phyloP scores from a whole-genome alignment of 2,113 vertebrate genomes.

The Thinocorus orbignyianus region DNA sequence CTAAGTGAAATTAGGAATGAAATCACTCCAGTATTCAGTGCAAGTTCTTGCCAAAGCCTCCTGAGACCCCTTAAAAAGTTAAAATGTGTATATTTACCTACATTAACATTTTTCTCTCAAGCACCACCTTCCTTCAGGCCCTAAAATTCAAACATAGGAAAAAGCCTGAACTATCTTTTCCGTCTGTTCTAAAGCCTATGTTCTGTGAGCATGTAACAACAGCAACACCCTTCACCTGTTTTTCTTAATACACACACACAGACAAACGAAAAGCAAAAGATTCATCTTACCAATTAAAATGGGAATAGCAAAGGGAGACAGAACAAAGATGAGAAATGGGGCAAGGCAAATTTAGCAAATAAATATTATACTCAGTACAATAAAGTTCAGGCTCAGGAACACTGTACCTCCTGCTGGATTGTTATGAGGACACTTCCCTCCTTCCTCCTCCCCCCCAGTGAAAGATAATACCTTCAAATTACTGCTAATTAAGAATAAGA shows the following conservation, averaged over 20 bases:
- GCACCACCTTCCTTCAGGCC: neutral
- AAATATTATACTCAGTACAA: neutral
- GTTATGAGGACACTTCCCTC: neutral
- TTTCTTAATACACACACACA: neutral
- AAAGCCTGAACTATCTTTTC: neutral
- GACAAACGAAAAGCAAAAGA: neutral
- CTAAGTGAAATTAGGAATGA: neutral
- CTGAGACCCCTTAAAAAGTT: neutral
- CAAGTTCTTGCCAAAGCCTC: neutral
- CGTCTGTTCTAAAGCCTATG: neutral
- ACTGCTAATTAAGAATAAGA: neutral
- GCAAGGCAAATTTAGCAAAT: neutral
- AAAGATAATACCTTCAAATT: neutral
- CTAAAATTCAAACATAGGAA: neutral
- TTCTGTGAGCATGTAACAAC: neutral
- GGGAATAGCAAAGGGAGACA: neutral
- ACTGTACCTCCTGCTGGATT: neutral
- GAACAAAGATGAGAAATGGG: neutral
- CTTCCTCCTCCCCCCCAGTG: rapidly evolving
- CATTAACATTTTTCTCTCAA: neutral
- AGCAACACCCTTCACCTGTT: neutral
- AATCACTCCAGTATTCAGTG: neutral
- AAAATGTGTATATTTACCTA: neutral
- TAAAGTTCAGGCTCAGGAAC: neutral
- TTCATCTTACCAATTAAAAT: neutral